phyloP scores from a whole-genome alignment of 2,888 invertebrate genomes.

The Cheilosia scutellata region DNA sequence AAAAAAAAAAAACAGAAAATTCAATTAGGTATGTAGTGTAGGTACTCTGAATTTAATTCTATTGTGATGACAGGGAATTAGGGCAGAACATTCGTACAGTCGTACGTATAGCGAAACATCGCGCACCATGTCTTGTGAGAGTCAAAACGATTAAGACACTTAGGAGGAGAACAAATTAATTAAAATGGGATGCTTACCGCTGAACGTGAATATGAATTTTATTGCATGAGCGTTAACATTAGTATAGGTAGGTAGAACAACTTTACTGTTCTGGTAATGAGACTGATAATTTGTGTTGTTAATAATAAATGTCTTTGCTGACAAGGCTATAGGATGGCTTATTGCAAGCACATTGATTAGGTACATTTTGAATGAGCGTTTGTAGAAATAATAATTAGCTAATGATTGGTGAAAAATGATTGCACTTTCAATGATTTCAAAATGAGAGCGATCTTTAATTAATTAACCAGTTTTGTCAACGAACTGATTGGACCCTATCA shows the following conservation, averaged over 20 bases:
- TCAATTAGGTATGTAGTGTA: constrained; percentile 33
- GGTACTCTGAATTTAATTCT: constrained; percentile 26
- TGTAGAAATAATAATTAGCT: no score
- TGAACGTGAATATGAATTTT: constrained; percentile 1
- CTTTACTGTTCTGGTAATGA: neutral
- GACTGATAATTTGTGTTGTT: no score
- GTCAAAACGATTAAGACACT: constrained; percentile 17
- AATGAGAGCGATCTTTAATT: no score
- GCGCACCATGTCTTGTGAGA: neutral
- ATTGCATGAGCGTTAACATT: neutral
- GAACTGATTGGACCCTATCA: no score
- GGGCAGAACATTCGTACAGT: neutral
- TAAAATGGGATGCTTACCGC: neutral
- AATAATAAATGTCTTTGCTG: neutral
- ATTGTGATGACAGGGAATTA: constrained; percentile 9
- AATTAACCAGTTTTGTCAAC: no score
- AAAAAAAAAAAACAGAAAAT: constrained; percentile 30
- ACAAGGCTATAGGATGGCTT: neutral
- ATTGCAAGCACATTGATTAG: neutral
- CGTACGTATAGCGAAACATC: constrained; percentile 5
- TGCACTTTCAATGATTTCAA: no score
- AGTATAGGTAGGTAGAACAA: neutral
- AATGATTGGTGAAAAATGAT: no score
- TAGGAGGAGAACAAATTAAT: constrained; percentile 23
- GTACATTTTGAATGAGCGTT: neutral